Evolutionary conservation across 2,888 invertebrate genomes (phyloP), one percentile per base, ranked within the genome.

Genomic region (Choreutis nemorana): DNA sequence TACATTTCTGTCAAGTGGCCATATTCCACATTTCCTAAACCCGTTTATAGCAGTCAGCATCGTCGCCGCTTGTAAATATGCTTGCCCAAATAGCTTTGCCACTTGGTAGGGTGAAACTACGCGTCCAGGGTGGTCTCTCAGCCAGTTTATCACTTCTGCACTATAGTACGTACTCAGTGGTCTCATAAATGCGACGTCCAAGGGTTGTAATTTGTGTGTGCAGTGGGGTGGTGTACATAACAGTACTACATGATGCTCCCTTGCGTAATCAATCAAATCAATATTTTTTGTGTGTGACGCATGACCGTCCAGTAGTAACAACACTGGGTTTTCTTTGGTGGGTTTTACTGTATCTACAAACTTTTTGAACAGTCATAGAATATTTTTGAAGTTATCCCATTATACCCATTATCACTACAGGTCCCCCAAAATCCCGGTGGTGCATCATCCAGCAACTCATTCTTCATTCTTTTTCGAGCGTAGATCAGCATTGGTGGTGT

Each of bases 251-350:
- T 45, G 43, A 36, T 55, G 42, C 29, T 50, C 40, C 31, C 52
- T 41, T 9, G 50, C 54, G 30, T 31, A 48, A 23, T 43, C 39
- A n/a, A 63, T 38, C 4, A 46, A 28, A 15, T 48, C 42, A 10
- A 54, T 22, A 26, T 32, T 35, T 31, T 34, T 31, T 22, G 28
- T 48, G 14, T 31, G 32, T 2, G 26, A 26, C 13, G 14, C 30
- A 32, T 64, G 60, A 7, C 57, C 57, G 42, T 64, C 60, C 8
- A 60, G 30, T 11, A 62, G 41, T 9, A 63, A 28, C 18, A 59
- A 36, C 4, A 45, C 44, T 23, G 45, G 46, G 4, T 43, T 39
- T 14, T 44, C 40, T 27, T 27, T 26, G 4, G 40, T 16, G 31
- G 45, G 38, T 26, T 51, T 48, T 14, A 39, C 32, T 23, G 36